Evolutionary conservation across 2,113 vertebrate genomes (phyloP).

Genomic region (Podarcis muralis): DNA sequence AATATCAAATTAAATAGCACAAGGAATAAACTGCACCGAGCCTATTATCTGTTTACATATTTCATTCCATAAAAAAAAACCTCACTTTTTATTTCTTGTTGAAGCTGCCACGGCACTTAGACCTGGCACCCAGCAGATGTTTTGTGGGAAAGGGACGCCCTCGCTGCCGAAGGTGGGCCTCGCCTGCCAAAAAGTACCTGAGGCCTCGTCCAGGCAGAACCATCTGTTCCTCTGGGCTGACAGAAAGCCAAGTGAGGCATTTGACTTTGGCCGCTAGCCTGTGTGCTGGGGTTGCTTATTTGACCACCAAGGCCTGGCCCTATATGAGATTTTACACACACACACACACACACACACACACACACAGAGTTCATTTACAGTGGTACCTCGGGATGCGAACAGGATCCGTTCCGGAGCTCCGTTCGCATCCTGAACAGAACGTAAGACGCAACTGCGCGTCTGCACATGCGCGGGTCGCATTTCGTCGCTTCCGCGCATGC

Average conservation of each 20-base stretch:
- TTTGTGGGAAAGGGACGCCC: background rate
- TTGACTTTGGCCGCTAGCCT: background rate
- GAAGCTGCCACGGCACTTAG: background rate
- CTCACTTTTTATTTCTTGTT: slow-evolving; percentile 15
- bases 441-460: too few relatives aligned
- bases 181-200: background rate
- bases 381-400: too few relatives aligned
- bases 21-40: slow-evolving; percentile 8
- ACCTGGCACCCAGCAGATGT: background rate
- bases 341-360: too few relatives aligned
- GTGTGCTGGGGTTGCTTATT: background rate
- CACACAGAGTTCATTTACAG: background rate
- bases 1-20: slow-evolving; percentile 17
- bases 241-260: background rate
- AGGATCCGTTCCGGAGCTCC: too few relatives aligned
- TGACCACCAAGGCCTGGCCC: background rate
- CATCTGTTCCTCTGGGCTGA: background rate
- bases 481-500: too few relatives aligned
- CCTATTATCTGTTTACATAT: background rate
- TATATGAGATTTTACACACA: background rate
- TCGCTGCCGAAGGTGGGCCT: background rate
- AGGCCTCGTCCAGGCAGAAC: background rate
- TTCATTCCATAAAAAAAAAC: slow-evolving; percentile 17
- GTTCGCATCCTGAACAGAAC: too few relatives aligned
- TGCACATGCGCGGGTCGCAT: too few relatives aligned